Evolutionary conservation across 2,888 invertebrate species (phyloP).

Genomic region (Drosophila flavopinicola): DNA sequence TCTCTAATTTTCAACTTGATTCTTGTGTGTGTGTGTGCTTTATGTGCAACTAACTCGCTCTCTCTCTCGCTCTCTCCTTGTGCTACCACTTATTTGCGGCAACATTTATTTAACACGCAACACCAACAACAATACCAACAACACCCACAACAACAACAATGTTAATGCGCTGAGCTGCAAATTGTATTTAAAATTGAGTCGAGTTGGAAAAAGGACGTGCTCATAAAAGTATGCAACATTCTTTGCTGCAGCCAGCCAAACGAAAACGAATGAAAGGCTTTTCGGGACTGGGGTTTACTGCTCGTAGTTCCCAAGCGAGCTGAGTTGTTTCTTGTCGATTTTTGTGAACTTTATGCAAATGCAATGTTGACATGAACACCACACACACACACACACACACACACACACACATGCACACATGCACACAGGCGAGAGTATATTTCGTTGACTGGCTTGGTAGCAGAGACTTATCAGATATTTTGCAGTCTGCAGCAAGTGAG

Average conservation of each 20-base stretch:
- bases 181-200: slow-evolving; percentile 74
- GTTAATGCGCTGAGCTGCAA: slow-evolving; percentile 62
- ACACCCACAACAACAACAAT: slow-evolving; percentile 34
- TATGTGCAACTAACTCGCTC: slow-evolving; percentile 9
- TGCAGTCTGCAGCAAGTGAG: slow-evolving; percentile 28
- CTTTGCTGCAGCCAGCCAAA: slow-evolving; percentile 25
- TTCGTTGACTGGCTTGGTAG: slow-evolving; percentile 21
- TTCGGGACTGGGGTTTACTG: slow-evolving; percentile 12
- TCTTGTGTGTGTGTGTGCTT: slow-evolving; percentile 41
- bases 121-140: slow-evolving; percentile 38
- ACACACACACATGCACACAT: slow-evolving; percentile 4
- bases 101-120: slow-evolving; percentile 77
- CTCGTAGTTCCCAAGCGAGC: slow-evolving; percentile 37
- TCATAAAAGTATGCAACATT: slow-evolving; percentile 59
- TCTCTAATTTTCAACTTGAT: slow-evolving; percentile 29
- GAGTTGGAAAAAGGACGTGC: slow-evolving; percentile 17
- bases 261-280: slow-evolving; percentile 12
- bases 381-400: slow-evolving; percentile 14
- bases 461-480: slow-evolving; percentile 52
- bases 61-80: not conserved
- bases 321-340: slow-evolving; percentile 38
- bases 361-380: slow-evolving; percentile 60
- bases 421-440: slow-evolving; percentile 8
- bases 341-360: slow-evolving; percentile 75
- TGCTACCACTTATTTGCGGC: slow-evolving; percentile 77